These are phyloP conservation scores for Polypterus senegalus DNA, from an alignment of 2,113 vertebrate species.

Conservation along the genomic window DNA sequence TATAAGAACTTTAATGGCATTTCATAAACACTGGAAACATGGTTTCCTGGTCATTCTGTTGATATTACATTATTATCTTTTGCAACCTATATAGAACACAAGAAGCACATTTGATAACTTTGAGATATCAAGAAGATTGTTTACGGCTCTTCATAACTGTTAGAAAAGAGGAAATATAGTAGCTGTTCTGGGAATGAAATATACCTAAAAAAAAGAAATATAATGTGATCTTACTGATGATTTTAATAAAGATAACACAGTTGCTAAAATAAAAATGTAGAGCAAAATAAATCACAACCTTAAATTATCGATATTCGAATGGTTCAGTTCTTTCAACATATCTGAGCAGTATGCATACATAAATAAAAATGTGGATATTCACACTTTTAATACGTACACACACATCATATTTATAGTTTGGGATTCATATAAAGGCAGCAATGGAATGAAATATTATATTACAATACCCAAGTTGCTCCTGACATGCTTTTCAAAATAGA, in stretches of 20 bases:
- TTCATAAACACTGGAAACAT: constrained; percentile 1
- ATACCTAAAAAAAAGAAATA: neutral
- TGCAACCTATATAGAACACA: neutral
- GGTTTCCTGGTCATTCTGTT: neutral
- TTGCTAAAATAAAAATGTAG: neutral
- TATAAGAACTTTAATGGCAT: neutral
- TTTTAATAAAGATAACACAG: neutral
- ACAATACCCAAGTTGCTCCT: too few relatives aligned
- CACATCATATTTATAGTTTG: too few relatives aligned
- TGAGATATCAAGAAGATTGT: constrained; percentile 3
- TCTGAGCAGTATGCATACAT: too few relatives aligned
- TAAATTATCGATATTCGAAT: too few relatives aligned
- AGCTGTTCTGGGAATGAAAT: neutral
- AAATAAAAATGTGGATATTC: too few relatives aligned
- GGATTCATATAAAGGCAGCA: too few relatives aligned
- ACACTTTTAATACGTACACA: too few relatives aligned
- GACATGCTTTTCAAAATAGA: too few relatives aligned
- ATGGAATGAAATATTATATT: too few relatives aligned
- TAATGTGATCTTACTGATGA: neutral
- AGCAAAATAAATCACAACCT: too few relatives aligned
- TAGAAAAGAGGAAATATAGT: neutral
- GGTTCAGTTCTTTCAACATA: too few relatives aligned
- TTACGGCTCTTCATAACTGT: neutral
- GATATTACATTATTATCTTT: constrained; percentile 5
- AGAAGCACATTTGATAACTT: constrained; percentile 1